Conservation (phyloP, 2,797 vertebrate genomes). For the Alectoris magna region DNA sequence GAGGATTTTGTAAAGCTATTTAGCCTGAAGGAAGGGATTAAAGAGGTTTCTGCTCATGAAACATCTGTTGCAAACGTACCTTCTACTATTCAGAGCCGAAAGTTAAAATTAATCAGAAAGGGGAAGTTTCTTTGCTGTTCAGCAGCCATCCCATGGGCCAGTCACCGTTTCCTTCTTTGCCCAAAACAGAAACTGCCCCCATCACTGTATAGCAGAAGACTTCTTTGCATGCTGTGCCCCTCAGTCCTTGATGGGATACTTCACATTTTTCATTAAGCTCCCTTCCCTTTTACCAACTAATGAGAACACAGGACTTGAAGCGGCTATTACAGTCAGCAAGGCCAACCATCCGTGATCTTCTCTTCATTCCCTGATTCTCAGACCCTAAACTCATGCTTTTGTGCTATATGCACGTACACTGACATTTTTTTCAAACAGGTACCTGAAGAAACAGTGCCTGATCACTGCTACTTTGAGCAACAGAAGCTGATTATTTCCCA, state of each 20-base stretch:
- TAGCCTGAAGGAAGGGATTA: constrained; percentile 71
- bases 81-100: constrained; percentile 42
- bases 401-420: not conserved
- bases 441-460: not conserved
- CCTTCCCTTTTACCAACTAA: not conserved
- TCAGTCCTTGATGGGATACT: not conserved
- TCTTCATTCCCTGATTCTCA: not conserved
- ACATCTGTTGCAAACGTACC: constrained; percentile 69
- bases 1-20: constrained; percentile 75
- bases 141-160: not conserved
- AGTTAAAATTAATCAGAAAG: constrained; percentile 49
- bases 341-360: not conserved
- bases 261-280: not conserved
- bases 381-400: not conserved
- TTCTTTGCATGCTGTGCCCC: not conserved
- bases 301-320: not conserved
- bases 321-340: not conserved
- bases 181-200: not conserved
- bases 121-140: not conserved
- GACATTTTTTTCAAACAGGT: not conserved
- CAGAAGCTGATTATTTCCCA: not conserved
- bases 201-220: not conserved
- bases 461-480: not conserved
- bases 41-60: constrained; percentile 63
- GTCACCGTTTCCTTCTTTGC: not conserved